Conservation (phyloP, 2,113 vertebrate species). For the Pluvianellus socialis region DNA sequence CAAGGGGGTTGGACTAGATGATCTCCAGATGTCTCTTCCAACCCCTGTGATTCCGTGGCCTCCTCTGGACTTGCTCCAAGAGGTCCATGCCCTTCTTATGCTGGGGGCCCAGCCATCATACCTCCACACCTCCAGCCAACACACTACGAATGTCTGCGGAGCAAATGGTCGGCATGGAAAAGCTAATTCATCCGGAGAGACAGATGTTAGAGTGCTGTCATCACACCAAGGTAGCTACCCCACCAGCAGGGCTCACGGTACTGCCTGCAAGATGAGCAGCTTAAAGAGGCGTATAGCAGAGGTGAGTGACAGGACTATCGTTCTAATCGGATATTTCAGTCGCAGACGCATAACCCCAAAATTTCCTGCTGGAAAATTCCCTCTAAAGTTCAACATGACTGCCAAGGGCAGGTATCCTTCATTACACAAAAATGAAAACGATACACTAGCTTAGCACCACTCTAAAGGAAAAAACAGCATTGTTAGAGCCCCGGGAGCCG, state of each 20-base stretch:
- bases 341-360: background rate
- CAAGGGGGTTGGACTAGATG: no score
- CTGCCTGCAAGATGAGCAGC: background rate
- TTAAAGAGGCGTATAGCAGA: background rate
- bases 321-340: background rate
- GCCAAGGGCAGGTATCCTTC: rapidly evolving
- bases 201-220: background rate
- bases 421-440: background rate
- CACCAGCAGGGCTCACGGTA: rapidly evolving
- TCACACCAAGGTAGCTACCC: rapidly evolving
- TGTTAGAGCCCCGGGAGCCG: background rate
- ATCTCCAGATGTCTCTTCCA: no score
- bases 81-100: no score
- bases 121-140: background rate
- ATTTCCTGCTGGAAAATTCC: background rate
- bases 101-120: no score
- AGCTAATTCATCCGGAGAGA: background rate
- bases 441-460: background rate
- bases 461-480: background rate
- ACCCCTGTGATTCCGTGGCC: no score
- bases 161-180: rapidly evolving
- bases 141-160: rapidly evolving
- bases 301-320: background rate
- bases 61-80: no score
- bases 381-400: background rate